A percentile compares a stretch with the other conserved stretches of the same genome.
phyloP scores from a whole-genome alignment of 2,113 vertebrate genomes.

The Beaufortia kweichowensis region DNA sequence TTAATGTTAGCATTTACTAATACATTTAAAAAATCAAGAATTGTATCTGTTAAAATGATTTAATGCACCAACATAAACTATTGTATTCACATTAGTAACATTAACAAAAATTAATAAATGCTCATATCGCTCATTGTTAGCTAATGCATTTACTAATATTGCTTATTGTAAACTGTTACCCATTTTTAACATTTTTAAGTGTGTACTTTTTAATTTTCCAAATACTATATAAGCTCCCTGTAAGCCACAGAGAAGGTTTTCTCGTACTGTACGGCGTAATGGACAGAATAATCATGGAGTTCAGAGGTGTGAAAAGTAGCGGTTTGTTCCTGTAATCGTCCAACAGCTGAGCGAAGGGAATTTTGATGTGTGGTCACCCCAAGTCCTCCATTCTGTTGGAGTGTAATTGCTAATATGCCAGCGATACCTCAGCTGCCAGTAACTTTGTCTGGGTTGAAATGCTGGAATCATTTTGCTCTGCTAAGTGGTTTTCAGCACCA shows the following conservation, averaged over 20 bases:
- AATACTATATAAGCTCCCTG: neutral
- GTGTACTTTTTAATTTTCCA: too few relatives aligned
- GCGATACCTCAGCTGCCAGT: slow-evolving; percentile 73
- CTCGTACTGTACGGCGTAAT: neutral
- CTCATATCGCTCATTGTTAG: too few relatives aligned
- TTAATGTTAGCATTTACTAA: too few relatives aligned
- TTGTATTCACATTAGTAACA: too few relatives aligned
- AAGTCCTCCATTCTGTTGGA: slow-evolving; percentile 76
- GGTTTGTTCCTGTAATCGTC: slow-evolving; percentile 43
- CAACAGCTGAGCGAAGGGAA: slow-evolving; percentile 70
- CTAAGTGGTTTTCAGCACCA: slow-evolving; percentile 74
- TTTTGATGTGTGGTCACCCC: slow-evolving; percentile 73
- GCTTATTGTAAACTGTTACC: too few relatives aligned
- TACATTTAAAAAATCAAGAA: too few relatives aligned
- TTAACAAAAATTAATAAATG: too few relatives aligned
- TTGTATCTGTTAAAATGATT: too few relatives aligned
- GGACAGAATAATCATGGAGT: neutral
- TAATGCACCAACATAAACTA: too few relatives aligned
- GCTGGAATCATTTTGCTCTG: slow-evolving; percentile 70
- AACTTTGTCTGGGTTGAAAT: slow-evolving; percentile 75
- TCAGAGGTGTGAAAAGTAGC: slow-evolving; percentile 20
- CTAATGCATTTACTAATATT: too few relatives aligned
- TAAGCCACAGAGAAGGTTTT: slow-evolving; percentile 2
- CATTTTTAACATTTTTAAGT: too few relatives aligned
- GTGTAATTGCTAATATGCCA: slow-evolving; percentile 78